phyloP scores from a whole-genome alignment of 2,888 invertebrate genomes.

The Phengaris alcon region DNA sequence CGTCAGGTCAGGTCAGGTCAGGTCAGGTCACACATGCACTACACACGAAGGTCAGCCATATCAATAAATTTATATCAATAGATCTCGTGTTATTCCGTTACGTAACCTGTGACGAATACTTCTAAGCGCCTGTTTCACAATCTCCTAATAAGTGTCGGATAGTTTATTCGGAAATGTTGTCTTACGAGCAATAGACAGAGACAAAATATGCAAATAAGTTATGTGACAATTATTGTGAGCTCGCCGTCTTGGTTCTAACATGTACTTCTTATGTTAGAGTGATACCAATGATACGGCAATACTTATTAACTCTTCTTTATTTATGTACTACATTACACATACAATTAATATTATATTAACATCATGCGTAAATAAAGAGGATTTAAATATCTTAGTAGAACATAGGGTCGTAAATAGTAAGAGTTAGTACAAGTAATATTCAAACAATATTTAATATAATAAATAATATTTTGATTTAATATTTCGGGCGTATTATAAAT shows the following conservation, averaged over 20 bases:
- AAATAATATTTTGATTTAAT: background rate
- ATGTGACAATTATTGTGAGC: background rate
- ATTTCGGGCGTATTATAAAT: background rate
- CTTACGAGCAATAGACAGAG: no score
- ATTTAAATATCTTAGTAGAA: no score
- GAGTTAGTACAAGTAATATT: background rate
- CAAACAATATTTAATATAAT: background rate
- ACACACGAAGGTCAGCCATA: slow-evolving; percentile 68
- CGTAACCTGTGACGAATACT: slow-evolving; percentile 35
- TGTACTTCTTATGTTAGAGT: no score
- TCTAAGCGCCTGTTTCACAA: background rate
- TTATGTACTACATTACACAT: background rate
- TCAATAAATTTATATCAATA: slow-evolving; percentile 39
- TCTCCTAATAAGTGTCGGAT: no score
- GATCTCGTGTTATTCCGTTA: slow-evolving; percentile 56
- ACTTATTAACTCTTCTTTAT: no score
- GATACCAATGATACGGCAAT: no score
- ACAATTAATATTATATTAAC: background rate
- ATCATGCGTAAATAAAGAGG: background rate
- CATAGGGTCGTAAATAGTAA: background rate
- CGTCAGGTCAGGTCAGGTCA: slow-evolving; percentile 66
- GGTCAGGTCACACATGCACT: slow-evolving; percentile 52
- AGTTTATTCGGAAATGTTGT: no score
- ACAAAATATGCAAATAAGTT: no score
- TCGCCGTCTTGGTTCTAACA: no score